Percentiles rank a stretch among this genome's conserved stretches.
Evolutionary conservation across 2,113 vertebrate genomes (phyloP).

Genomic region (Crotalus helleri): DNA sequence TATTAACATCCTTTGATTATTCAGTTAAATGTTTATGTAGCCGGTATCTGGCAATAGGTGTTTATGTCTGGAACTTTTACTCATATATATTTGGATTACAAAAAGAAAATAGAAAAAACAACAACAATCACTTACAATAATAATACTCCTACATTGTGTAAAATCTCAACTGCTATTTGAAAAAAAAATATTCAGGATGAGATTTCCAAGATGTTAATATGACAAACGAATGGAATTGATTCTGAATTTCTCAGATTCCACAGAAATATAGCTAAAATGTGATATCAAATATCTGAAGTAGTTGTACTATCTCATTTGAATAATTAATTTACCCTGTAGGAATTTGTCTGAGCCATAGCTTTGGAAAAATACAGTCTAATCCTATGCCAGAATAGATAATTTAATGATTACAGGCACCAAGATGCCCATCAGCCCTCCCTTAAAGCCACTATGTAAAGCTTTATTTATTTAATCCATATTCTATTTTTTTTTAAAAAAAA

Average conservation of each 20-base stretch:
- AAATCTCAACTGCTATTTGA: background rate
- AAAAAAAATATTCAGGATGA: background rate
- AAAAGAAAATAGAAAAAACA: too few relatives aligned
- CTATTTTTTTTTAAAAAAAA: background rate
- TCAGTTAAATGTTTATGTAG: background rate
- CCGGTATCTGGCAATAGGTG: background rate
- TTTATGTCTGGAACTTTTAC: background rate
- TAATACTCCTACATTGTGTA: background rate
- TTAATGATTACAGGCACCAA: background rate
- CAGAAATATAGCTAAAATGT: background rate
- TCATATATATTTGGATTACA: background rate
- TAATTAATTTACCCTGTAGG: background rate
- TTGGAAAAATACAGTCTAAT: background rate
- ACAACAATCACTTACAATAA: background rate
- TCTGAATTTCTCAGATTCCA: background rate
- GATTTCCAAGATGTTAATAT: too few relatives aligned
- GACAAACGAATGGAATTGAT: background rate
- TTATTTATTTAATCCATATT: background rate
- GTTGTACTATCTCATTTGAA: background rate
- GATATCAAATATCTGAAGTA: background rate
- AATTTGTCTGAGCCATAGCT: background rate
- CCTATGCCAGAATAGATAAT: background rate
- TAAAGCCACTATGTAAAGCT: background rate
- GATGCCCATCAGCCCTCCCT: background rate
- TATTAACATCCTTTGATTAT: fast-evolving